These are phyloP conservation scores for Pseudomugil gertrudae DNA, from an alignment of 2,797 vertebrate species.

Conservation along the genomic window DNA sequence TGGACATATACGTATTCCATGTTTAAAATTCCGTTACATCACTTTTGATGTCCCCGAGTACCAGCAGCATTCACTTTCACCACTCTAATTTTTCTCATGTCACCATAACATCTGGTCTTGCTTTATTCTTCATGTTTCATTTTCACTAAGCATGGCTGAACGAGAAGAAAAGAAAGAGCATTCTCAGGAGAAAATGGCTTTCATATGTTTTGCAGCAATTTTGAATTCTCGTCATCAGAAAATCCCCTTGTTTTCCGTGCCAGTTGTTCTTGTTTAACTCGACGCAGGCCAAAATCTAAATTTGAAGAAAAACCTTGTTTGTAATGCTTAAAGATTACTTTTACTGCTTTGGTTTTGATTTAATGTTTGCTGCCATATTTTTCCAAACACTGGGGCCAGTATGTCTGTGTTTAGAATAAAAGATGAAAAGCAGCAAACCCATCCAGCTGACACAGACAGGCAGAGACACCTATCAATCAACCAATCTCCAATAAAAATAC, in stretches of 20 bases:
- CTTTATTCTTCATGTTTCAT: constrained; percentile 42
- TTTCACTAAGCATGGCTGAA: constrained; percentile 40
- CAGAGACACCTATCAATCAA: constrained; percentile 10
- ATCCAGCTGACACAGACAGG: constrained; percentile 11
- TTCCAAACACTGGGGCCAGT: constrained; percentile 3
- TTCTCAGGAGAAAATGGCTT: constrained; percentile 46
- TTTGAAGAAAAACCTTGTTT: constrained; percentile 8
- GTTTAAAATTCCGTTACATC: constrained; percentile 31
- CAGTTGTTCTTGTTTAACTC: constrained; percentile 37
- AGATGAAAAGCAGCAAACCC: not conserved
- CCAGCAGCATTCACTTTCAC: constrained; percentile 43
- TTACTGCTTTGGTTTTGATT: constrained; percentile 23
- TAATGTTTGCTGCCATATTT: constrained; percentile 14
- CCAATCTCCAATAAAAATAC: constrained; percentile 3
- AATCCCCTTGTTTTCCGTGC: constrained; percentile 24
- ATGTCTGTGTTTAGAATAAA: not conserved
- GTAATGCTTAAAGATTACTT: not conserved
- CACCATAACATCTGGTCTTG: constrained; percentile 52
- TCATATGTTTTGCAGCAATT: constrained; percentile 49
- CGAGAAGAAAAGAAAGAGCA: constrained; percentile 19
- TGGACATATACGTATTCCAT: constrained; percentile 11
- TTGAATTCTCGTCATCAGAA: constrained; percentile 29
- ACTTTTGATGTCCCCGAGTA: constrained; percentile 17
- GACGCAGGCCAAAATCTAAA: constrained; percentile 15
- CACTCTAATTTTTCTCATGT: constrained; percentile 41